Percentiles rank a stretch among this genome's conserved stretches.
Conservation (phyloP, 2,113 vertebrate species). For the Zingel zingel region DNA sequence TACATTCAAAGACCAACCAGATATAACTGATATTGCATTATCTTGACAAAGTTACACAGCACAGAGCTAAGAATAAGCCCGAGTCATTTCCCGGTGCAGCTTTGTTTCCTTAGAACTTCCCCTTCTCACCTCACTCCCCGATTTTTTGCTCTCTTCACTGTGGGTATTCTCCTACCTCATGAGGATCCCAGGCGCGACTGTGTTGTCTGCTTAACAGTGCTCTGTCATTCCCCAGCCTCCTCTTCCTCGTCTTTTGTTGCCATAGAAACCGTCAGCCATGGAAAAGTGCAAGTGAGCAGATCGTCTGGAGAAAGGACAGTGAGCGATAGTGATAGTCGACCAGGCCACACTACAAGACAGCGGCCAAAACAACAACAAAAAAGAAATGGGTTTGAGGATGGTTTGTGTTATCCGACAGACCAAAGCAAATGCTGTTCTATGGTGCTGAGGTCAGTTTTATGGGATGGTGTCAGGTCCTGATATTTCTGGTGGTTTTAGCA, state of each 20-base stretch:
- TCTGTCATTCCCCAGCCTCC: constrained; percentile 67
- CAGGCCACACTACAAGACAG: background rate
- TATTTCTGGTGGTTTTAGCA: constrained; percentile 21
- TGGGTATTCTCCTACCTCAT: constrained; percentile 46
- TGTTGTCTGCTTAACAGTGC: constrained; percentile 56
- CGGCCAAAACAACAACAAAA: constrained; percentile 11
- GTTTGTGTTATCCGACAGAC: constrained; percentile 14
- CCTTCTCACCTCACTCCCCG: background rate
- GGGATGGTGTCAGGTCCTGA: background rate
- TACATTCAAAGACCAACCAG: background rate
- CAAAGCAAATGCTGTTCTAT: constrained; percentile 5
- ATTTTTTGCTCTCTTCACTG: constrained; percentile 10
- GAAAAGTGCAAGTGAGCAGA: constrained; percentile 71
- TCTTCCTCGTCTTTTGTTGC: constrained; percentile 71
- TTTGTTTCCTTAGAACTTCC: constrained; percentile 22
- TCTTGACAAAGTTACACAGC: background rate
- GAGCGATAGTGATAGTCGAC: background rate
- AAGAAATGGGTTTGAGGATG: background rate
- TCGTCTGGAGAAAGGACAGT: constrained; percentile 52
- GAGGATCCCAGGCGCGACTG: constrained; percentile 48
- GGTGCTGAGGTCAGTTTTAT: background rate
- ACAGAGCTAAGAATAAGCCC: constrained; percentile 11
- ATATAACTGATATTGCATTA: constrained; percentile 15
- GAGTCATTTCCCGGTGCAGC: background rate
- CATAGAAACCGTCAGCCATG: constrained; percentile 77